Evolutionary conservation across 2,888 invertebrate genomes (phyloP), one percentile per base, ranked within the genome.

Genomic region (Eulithis prunata): DNA sequence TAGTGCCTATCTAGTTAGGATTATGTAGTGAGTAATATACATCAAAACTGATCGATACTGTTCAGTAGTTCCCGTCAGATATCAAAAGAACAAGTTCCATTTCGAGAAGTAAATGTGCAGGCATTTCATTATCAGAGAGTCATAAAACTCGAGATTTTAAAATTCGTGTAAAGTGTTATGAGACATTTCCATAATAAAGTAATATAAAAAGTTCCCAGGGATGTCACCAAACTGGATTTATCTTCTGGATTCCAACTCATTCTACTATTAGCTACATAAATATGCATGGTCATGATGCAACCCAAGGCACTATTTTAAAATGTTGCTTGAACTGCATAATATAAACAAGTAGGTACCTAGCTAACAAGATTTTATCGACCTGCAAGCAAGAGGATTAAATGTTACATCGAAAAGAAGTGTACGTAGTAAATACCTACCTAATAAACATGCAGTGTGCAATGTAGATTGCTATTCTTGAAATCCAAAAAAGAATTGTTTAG

Each of bases 211-310:
- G 54, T 58, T 58, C 66, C 38, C 66, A 66, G 62, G 47, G 45
- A 13, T 47, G 66, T 66, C 66, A 57, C 49, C 38, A 57, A 58
- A 62, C 66, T 49, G 38, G 66, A 62, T 52, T 2, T 51, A n/a
- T 53, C 38, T 11, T 62, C 38, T 61, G 46, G 57, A 52, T 62
- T 56, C 43, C 55, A 38, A 56, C 43, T 43, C 21, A 41, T 47
- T 8, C 2, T 47, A 21, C 14, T 47, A 21, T 10, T 47, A 21
- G 7, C 21, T 21, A 21, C 10, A 49, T 21, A 14, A 11, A 41
- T 47, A 14, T 13, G 47, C 1, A 47, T 14, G 14, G 21, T 47
- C 13, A 21, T n/a, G 13, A 28, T 56, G 45, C 56, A 56, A 14
- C 41, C 14, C 6, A 43, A 55, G 2, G 6, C 32, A n/a, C 21